Evolutionary conservation across 1,140 invertebrate species (phyloP).

Genomic region (Bradysia coprophila): DNA sequence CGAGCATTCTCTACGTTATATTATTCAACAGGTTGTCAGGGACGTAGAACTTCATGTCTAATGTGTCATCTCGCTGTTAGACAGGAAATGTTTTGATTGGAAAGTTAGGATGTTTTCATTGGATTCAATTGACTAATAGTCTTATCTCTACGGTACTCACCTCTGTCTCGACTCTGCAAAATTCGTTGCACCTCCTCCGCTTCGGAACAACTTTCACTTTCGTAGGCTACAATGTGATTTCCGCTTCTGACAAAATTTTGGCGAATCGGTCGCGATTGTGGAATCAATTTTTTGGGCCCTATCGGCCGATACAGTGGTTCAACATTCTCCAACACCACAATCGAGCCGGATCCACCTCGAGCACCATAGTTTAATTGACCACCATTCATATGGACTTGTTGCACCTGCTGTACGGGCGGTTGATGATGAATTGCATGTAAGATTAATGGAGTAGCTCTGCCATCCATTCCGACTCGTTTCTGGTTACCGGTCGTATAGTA

Average conservation of each 20-base stretch:
- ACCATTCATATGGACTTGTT: too few relatives aligned
- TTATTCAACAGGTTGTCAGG: too few relatives aligned
- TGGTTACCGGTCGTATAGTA: not conserved
- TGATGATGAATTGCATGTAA: constrained; percentile 7
- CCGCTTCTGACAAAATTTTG: constrained; percentile 7
- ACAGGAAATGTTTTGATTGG: too few relatives aligned
- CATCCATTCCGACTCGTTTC: constrained; percentile 5
- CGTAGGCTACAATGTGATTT: constrained; percentile 15
- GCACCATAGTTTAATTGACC: not conserved
- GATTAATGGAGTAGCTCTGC: constrained; percentile 17
- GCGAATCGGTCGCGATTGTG: not conserved
- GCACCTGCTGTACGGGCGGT: not conserved
- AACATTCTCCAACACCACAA: not conserved
- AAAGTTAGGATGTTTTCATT: too few relatives aligned
- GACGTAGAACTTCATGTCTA: too few relatives aligned
- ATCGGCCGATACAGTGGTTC: not conserved
- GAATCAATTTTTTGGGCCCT: not conserved
- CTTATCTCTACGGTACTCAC: too few relatives aligned
- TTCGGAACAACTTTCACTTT: constrained; percentile 42
- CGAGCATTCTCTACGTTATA: too few relatives aligned
- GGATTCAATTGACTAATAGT: too few relatives aligned
- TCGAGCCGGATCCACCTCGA: not conserved
- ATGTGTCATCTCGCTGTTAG: too few relatives aligned
- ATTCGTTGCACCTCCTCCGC: constrained; percentile 41
- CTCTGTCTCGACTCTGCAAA: constrained; percentile 26